Evolutionary conservation across 1,140 invertebrate genomes (phyloP).

Genomic region (Eueides isabella): DNA sequence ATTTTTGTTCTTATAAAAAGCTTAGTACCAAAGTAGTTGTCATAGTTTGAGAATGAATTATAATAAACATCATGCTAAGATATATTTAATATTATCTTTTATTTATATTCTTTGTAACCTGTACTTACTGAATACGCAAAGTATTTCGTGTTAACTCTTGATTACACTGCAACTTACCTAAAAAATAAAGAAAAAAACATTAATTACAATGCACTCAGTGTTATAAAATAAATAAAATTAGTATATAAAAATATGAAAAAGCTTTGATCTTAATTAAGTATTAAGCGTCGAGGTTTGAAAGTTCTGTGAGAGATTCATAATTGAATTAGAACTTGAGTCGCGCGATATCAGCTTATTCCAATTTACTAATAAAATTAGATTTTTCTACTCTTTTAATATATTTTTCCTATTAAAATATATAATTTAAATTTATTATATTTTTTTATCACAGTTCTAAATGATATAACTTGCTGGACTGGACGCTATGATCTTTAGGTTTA

Average conservation of each 20-base stretch:
- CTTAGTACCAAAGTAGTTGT: too few species aligned
- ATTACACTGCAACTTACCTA: conserved; percentile 1
- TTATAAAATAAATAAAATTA: not conserved
- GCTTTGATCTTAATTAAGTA: conserved; percentile 8
- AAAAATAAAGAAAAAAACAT: not conserved
- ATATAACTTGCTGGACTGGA: too few species aligned
- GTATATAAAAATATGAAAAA: conserved; percentile 1
- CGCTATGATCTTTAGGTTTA: not conserved
- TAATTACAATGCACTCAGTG: not conserved
- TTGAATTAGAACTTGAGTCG: conserved; percentile 20
- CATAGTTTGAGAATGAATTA: too few species aligned
- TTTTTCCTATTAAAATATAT: not conserved
- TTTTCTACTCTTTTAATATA: not conserved
- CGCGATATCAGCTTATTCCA: not conserved
- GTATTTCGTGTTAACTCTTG: not conserved
- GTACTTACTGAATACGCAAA: not conserved
- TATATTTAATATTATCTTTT: too few species aligned
- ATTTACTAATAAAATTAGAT: conserved; percentile 13
- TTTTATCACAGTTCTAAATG: too few species aligned
- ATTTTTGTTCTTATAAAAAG: too few species aligned
- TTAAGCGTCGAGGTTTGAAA: conserved; percentile 11
- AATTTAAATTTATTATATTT: too few species aligned
- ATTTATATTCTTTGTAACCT: too few species aligned
- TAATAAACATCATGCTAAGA: too few species aligned
- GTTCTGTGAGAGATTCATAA: conserved; percentile 19